Evolutionary conservation across 2,113 vertebrate genomes (phyloP), one percentile per base, ranked within the genome.

Genomic region (Guaruba guarouba): DNA sequence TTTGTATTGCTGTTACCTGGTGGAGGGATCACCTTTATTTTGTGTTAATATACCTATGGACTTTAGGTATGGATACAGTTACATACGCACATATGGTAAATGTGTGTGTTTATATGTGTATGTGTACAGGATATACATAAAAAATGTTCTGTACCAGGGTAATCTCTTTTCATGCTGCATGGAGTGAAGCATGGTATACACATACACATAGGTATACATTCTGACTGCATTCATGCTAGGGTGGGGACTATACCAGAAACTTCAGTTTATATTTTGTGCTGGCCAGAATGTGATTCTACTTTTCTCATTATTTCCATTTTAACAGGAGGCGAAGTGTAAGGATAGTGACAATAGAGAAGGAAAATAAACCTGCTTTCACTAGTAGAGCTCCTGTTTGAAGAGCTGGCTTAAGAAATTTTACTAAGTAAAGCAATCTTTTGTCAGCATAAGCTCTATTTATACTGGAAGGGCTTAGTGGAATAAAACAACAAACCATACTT

Each of bases 361-460:
- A 35, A 48, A 83, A 95, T 67, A 48, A n/a, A 6, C 13, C 12
- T 86, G 24, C 39, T 52, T 43, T 89, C 55, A 43, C 19, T 64
- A 7, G 22, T 17, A 67, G 33, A 61, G 29, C 7, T 92, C 39
- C 48, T 70, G 12, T 88, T 70, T 92, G 69, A 86, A 69, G 80
- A 81, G 46, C 55, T 87, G 81, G 77, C 81, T 96, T 87, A 92
- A 71, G 35, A 93, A 76, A 52, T 92, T 93, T 84, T 76, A 76
- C 35, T 37, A 70, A 93, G 44, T 54, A 66, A 93, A 94, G 48
- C 15, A 61, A 52, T 44, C 83, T 76, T 94, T 97, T 93, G 80
- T 84, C 41, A 71, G 57, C 7, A 13, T 89, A 94, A 94, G 59
- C 75, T 76, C 57, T 79, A 28, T 88, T 92, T 96, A 63, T 82